These are phyloP conservation scores for Tyto alba DNA, from an alignment of 2,113 vertebrate species.

Conservation along the genomic window DNA sequence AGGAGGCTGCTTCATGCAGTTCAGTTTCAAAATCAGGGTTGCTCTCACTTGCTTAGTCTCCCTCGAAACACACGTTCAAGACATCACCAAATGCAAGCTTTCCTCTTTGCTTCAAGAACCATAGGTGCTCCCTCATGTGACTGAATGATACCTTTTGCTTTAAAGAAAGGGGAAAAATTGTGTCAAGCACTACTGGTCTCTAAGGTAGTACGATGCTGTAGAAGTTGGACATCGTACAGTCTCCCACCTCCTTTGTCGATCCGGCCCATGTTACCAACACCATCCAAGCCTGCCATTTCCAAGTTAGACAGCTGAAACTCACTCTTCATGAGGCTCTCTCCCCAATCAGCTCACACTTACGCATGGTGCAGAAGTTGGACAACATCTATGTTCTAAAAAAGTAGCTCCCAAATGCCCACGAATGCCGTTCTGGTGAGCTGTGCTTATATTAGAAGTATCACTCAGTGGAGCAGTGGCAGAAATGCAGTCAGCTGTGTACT, in stretches of 20 bases:
- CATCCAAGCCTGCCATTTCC: neutral
- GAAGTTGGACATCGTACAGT: neutral
- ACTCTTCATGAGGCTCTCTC: neutral
- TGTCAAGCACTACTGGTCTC: neutral
- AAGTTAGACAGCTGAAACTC: neutral
- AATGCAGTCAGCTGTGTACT: rapidly evolving
- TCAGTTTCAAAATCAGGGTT: neutral
- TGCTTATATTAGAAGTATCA: neutral
- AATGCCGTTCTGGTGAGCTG: neutral
- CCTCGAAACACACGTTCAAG: neutral
- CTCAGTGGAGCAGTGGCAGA: neutral
- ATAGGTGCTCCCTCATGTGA: neutral
- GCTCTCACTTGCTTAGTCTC: neutral
- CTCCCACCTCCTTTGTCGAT: neutral
- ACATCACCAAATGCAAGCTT: neutral
- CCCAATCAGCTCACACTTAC: neutral
- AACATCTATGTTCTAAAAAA: neutral
- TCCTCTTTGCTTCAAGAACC: neutral
- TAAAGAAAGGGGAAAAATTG: neutral
- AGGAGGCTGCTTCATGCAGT: neutral
- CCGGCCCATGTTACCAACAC: neutral
- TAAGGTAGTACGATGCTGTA: neutral
- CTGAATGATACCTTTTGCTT: neutral
- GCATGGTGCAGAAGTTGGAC: neutral
- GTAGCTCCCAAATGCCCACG: neutral